These are phyloP conservation scores for Sternarchorhynchus goeldii DNA, from an alignment of 2,797 vertebrate genomes.

Conservation along the genomic window DNA sequence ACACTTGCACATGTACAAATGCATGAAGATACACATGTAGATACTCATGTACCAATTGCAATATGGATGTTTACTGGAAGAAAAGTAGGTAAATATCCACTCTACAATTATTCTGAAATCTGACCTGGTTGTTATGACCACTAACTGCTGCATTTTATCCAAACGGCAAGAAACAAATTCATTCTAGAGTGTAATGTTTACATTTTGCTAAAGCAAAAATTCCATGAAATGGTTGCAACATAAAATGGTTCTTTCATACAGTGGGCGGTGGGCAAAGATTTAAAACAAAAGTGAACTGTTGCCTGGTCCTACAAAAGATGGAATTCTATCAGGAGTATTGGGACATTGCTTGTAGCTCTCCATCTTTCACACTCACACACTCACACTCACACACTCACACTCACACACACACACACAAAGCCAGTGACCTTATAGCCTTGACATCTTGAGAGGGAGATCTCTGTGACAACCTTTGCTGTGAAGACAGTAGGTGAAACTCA, in stretches of 20 bases:
- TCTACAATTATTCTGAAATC: not conserved
- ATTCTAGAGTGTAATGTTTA: not conserved
- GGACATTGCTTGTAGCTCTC: constrained; percentile 16
- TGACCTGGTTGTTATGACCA: not conserved
- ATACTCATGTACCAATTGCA: not conserved
- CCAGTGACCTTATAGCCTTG: constrained; percentile 43
- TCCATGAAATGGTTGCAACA: too few species aligned
- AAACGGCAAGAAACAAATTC: not conserved
- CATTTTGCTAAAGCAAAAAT: too few species aligned
- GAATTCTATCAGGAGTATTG: constrained; percentile 4
- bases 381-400: constrained; percentile 26
- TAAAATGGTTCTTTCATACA: too few species aligned
- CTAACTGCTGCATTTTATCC: not conserved
- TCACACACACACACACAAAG: not conserved
- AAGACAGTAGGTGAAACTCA: constrained; percentile 51
- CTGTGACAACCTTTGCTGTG: constrained; percentile 36
- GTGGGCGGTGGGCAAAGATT: too few species aligned
- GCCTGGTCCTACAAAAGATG: not conserved
- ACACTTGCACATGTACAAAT: not conserved
- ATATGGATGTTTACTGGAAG: constrained; percentile 11
- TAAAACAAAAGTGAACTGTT: too few species aligned
- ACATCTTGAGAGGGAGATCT: constrained; percentile 45
- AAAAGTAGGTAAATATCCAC: not conserved
- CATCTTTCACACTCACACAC: constrained; percentile 25
- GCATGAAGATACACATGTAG: not conserved